Evolutionary conservation across 2,888 invertebrate genomes (phyloP).

Genomic region (Lydus trimaculatus): DNA sequence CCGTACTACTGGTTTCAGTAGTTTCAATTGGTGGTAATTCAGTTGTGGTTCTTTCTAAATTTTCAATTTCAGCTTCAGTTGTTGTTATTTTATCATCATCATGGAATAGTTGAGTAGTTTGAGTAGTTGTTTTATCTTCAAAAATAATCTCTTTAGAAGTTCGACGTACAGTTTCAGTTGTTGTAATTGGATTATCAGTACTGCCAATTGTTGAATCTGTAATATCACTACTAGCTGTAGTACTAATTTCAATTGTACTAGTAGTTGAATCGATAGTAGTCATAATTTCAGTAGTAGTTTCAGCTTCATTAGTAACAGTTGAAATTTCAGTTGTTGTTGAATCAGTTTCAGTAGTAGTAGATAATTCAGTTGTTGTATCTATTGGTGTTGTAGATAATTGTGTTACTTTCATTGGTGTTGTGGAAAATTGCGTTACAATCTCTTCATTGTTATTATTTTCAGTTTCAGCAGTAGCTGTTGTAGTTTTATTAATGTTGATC

Average conservation of each 20-base stretch:
- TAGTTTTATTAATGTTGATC: conserved; percentile 24
- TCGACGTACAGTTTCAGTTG: neutral
- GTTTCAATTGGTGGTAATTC: neutral
- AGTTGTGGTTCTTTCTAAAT: conserved; percentile 7
- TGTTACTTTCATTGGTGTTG: conserved; percentile 12
- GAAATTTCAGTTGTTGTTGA: conserved; percentile 7
- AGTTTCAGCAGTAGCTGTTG: conserved; percentile 22
- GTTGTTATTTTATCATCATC: conserved; percentile 17
- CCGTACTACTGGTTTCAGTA: neutral
- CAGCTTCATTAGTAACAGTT: conserved; percentile 12
- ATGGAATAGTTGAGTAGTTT: conserved; percentile 16
- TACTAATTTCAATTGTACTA: neutral
- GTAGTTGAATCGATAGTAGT: neutral
- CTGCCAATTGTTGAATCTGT: neutral
- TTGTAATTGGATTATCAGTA: neutral
- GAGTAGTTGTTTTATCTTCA: conserved; percentile 36
- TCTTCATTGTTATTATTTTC: conserved; percentile 8
- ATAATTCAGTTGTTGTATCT: conserved; percentile 8
- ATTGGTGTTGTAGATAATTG: conserved; percentile 7
- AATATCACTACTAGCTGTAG: neutral
- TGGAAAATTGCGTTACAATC: conserved; percentile 10
- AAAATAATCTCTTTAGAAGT: conserved; percentile 14
- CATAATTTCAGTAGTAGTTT: conserved; percentile 18
- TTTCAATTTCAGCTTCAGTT: conserved; percentile 30
- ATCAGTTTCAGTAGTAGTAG: conserved; percentile 7